Evolutionary conservation across 2,797 vertebrate genomes (phyloP).

Genomic region (Danionella dracula): DNA sequence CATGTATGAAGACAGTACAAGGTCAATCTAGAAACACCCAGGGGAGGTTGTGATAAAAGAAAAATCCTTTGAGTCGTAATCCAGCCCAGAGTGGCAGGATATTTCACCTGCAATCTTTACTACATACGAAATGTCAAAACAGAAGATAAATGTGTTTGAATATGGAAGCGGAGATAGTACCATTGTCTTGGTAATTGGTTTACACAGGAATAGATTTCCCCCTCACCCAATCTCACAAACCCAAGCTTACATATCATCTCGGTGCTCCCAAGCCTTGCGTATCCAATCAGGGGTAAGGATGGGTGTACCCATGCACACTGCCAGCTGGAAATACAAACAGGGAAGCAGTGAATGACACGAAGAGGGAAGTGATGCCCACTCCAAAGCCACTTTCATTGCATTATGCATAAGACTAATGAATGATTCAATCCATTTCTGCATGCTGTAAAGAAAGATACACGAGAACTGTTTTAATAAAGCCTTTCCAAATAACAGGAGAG

Average conservation of each 20-base stretch:
- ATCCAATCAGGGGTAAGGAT: constrained; percentile 94
- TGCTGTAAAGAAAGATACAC: constrained; percentile 28
- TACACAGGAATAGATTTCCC: background rate
- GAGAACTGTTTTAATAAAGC: constrained; percentile 30
- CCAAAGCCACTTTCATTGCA: background rate
- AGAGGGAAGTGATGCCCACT: background rate
- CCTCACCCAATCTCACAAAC: background rate
- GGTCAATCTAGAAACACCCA: background rate
- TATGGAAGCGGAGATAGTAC: background rate
- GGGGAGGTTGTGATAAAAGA: background rate
- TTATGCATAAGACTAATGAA: constrained; percentile 22
- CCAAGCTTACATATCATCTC: constrained; percentile 82
- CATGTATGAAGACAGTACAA: background rate
- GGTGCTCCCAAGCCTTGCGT: constrained; percentile 86
- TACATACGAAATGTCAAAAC: constrained; percentile 20
- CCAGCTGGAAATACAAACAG: constrained; percentile 68
- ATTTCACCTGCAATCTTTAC: constrained; percentile 13
- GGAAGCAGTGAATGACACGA: background rate
- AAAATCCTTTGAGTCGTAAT: background rate
- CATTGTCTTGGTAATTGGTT: no score
- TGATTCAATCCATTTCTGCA: constrained; percentile 24
- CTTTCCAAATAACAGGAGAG: constrained; percentile 16
- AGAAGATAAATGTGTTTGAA: background rate
- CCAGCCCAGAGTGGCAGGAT: background rate
- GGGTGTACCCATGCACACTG: constrained; percentile 91